Evolutionary conservation across 2,113 vertebrate species (phyloP), one percentile per base, ranked within the genome.

Genomic region (Epinephelus lanceolatus): DNA sequence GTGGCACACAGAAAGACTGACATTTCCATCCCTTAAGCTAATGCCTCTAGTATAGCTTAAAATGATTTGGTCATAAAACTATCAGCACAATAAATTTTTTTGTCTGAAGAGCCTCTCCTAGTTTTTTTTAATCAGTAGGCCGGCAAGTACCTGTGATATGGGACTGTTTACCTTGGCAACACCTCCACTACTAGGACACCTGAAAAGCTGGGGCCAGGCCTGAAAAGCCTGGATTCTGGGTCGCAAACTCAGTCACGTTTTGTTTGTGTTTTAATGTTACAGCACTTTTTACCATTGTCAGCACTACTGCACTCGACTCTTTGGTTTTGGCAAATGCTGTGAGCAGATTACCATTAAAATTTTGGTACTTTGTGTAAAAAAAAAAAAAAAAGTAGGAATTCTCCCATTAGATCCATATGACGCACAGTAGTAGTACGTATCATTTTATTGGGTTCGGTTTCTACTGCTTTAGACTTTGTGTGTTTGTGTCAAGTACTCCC

Each of bases 401-500:
- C 45, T 17, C 9, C 51, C 13, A 40, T 40, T 49, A 23, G 27
- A 67, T 85, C 8, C 52, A 81, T 23, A 42, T 57, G 23, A 75
- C 30, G 17, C 52, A 6, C 55, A 53, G 73, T 14, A 56, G 18
- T 19, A 53, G 45, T 49, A 30, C 33, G 67, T 52, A 37, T 71
- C 27, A 65, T 65, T 49, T 73, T 15, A 67, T 18, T 47, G 6
- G n/a, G 14, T 67, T 76, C 30, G 14, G 53, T 30, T 80, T 30
- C 45, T 70, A 0, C 42, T 42, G 55, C 66, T 63, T 61, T 4
- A 33, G 27, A 42, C 77, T 68, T n/a, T 73, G 69, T 63, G 27
- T 83, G 76, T 77, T 63, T 76, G 62, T 80, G 61, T 80, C 55
- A 52, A 33, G 30, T 15, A 12, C 51, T 88, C 47, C 23, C 30